These are phyloP conservation scores for Hucho hucho DNA, from an alignment of 2,113 vertebrate genomes.

Conservation along the genomic window DNA sequence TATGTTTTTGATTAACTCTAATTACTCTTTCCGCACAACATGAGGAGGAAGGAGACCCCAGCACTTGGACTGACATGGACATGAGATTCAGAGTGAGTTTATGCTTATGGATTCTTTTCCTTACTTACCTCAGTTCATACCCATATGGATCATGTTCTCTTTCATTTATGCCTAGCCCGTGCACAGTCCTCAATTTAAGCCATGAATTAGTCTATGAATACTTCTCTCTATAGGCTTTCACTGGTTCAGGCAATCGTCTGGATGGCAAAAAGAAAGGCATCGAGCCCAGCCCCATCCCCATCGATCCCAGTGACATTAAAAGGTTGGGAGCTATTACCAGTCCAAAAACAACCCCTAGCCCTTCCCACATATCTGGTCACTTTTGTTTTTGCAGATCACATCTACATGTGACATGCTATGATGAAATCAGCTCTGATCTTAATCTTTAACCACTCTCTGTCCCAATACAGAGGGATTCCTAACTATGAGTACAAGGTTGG, in stretches of 20 bases:
- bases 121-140: too few species aligned
- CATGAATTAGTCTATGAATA: not conserved
- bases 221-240: constrained; percentile 83
- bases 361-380: too few species aligned
- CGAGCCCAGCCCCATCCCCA: constrained; percentile 90
- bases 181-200: not conserved
- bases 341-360: not conserved
- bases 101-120: not conserved
- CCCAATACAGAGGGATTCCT: constrained; percentile 87
- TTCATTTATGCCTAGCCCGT: not conserved
- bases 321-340: constrained; percentile 70
- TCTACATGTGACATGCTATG: not conserved
- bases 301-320: constrained; percentile 89
- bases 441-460: constrained; percentile 20
- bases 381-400: too few species aligned
- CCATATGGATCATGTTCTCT: not conserved
- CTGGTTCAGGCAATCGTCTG: constrained; percentile 93
- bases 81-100: constrained; percentile 89
- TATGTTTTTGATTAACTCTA: not conserved
- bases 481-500: constrained; percentile 97
- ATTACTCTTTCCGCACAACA: constrained; percentile 44
- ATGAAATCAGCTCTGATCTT: not conserved
- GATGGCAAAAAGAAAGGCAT: constrained; percentile 98
- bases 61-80: constrained; percentile 86
- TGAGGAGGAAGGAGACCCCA: constrained; percentile 88